These are phyloP conservation scores for Lamellibrachia luymesi DNA, from an alignment of 1,140 invertebrate species.

Conservation along the genomic window DNA sequence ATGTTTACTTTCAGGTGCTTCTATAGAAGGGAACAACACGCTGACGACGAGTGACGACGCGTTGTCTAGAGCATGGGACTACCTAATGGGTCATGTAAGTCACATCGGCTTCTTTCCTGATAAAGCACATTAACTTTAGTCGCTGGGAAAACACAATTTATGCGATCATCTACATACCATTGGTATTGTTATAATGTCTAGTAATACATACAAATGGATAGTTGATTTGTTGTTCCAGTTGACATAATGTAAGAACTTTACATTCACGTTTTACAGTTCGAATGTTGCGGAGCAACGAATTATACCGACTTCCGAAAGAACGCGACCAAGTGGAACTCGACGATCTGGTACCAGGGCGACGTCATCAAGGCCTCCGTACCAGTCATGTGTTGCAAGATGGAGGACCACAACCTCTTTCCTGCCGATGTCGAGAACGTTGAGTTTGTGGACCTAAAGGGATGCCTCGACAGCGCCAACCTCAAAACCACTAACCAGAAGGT, in stretches of 20 bases:
- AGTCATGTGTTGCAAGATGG: not conserved
- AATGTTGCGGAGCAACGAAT: not conserved
- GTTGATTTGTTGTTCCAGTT: not conserved
- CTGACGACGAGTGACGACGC: not conserved
- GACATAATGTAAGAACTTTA: not conserved
- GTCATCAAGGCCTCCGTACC: not conserved
- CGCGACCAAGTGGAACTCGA: not conserved
- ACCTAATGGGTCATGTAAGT: not conserved
- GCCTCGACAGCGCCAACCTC: not conserved
- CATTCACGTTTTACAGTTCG: not conserved
- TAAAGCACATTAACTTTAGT: not conserved
- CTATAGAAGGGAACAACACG: not conserved
- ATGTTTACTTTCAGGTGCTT: not conserved
- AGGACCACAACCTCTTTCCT: not conserved
- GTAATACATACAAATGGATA: too few species aligned
- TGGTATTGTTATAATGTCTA: too few species aligned
- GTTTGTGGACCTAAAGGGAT: not conserved
- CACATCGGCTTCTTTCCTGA: not conserved
- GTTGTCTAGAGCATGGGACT: not conserved
- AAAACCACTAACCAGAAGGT: not conserved
- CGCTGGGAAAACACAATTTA: not conserved
- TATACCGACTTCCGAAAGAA: not conserved
- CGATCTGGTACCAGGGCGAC: not conserved
- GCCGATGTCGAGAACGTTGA: not conserved
- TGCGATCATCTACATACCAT: not conserved